Evolutionary conservation across 1,140 invertebrate species (phyloP), one percentile per base, ranked within the genome.

Genomic region (honey bee (Apis mellifera)): DNA sequence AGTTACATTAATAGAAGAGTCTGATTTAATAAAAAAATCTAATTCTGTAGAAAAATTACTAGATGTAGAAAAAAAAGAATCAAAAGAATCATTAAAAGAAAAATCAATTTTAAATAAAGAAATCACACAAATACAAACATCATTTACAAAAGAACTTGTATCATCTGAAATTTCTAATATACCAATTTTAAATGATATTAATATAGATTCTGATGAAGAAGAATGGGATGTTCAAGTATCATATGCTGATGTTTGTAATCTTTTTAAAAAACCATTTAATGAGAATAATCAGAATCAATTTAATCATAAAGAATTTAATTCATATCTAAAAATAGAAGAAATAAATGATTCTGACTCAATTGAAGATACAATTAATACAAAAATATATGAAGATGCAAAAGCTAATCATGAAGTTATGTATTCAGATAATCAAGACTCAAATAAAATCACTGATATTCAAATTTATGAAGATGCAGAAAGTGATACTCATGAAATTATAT

Each of bases 181-280:
- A 48, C 72, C 48, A 11, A 23, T 87, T 32, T 84, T 86, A 7
- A 78, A 90, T 71, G 90, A 90, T 60, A 15, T 68, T 13, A 73
- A 85, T 82, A 1, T 84, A 64, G 64, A 83, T 54, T 74, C 50
- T 17, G 84, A 90, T 50, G 60, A 62, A 5, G 82, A 74, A 8
- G 69, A 70, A 21, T 89, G 88, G 88, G 88, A 90, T 42, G 48
- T 4, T 23, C 9, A 32, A 17, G 11, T 55, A 17, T 2, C 52
- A 32, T 1, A n/a, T 66, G 1, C 17, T 26, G 71, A 64, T 9
- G 1, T 68, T 21, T 3, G 7, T 17, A 2, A 66, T n/a, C 0
- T 74, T 17, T 3, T 75, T 17, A 66, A 57, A 57, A 5, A 2
- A 52, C 8, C 19, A 11, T 54, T 32, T n/a, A 32, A 17, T 50